Base-by-base conservation (phyloP, 2,888 invertebrate species). In the Sinelater perroti region DNA sequence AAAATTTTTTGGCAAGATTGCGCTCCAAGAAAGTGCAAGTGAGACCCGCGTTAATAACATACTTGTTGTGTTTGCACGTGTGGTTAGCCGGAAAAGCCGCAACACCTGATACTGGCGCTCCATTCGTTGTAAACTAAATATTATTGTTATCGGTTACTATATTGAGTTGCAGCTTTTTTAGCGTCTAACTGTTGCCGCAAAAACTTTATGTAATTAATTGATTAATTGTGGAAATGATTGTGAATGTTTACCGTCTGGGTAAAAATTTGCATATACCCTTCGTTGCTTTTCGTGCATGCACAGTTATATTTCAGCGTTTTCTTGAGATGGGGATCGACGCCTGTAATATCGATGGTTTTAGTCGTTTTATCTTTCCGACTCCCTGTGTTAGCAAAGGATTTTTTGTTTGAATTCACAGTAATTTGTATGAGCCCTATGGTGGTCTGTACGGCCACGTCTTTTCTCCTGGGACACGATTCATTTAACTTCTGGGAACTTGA, bases 171-270 rank as follows among this genome's bases (percentile, higher is more conserved):
- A 40, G 24, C 8, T 8, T 40, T 8, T 4, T 14, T 11, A 13
- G 21, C 24, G 24, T 26, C 13, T 11, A 40, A 40, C 3, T 11
- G 5, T 40, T 24, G 14, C 38, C 40, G 24, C 40, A 18, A 21
- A 38, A 38, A 38, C 1, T n/a, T 11, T 20, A 8, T 36, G 4
- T 17, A n/a, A 18, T 28, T 6, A 7, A 4, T 26, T 45, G 51
- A 7, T 20, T 40, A 21, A n/a, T 58, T 61, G 26, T 61, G 61
- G 42, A 63, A 63, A 51, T 61, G 59, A 40, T 63, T 63, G 21
- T 61, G 63, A 40, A 63, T 61, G 47, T 63, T 51, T 13, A 63
- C 63, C 1, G 50, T 59, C 26, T 53, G 53, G 4, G 63, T 56
- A 26, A 36, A 42, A 16, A 63, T 61, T 30, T 45, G 50, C 7